A percentile compares a stretch with the other conserved stretches of the same genome.
phyloP scores from a whole-genome alignment of 2,888 invertebrate genomes.

The Leptinotarsa haldemani region DNA sequence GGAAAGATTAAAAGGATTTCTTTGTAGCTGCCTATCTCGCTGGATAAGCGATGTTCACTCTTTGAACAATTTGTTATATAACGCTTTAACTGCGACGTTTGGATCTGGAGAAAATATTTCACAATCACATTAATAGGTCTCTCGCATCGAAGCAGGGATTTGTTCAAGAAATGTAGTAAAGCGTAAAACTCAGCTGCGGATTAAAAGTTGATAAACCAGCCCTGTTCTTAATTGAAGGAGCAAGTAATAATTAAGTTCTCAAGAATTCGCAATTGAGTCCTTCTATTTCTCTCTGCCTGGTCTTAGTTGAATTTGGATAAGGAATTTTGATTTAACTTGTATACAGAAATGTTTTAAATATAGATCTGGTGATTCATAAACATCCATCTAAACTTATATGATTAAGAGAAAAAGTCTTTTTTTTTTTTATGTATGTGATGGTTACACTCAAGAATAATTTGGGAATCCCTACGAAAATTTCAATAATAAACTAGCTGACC shows the following conservation, averaged over 20 bases:
- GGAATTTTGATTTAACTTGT: neutral
- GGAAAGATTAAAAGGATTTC: neutral
- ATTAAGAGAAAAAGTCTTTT: too few species aligned
- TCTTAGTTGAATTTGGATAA: neutral
- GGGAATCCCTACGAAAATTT: too few species aligned
- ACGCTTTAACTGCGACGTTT: neutral
- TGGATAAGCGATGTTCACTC: neutral
- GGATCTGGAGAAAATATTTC: neutral
- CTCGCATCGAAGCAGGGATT: neutral
- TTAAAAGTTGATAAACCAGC: constrained; percentile 33
- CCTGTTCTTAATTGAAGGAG: constrained; percentile 31
- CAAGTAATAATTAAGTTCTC: constrained; percentile 32
- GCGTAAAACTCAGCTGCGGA: constrained; percentile 27
- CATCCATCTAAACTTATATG: too few species aligned
- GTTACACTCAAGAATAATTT: too few species aligned
- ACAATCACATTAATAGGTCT: neutral
- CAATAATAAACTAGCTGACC: too few species aligned
- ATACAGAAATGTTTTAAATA: too few species aligned
- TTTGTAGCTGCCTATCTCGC: neutral
- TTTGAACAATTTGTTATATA: neutral
- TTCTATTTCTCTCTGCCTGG: neutral
- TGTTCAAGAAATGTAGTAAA: constrained; percentile 15
- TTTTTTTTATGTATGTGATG: too few species aligned
- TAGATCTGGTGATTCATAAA: too few species aligned
- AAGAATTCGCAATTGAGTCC: constrained; percentile 8